Percentiles rank a stretch among this genome's conserved stretches.
Conservation (phyloP, 2,797 vertebrate species). For the Acanthurus leucopareius region DNA sequence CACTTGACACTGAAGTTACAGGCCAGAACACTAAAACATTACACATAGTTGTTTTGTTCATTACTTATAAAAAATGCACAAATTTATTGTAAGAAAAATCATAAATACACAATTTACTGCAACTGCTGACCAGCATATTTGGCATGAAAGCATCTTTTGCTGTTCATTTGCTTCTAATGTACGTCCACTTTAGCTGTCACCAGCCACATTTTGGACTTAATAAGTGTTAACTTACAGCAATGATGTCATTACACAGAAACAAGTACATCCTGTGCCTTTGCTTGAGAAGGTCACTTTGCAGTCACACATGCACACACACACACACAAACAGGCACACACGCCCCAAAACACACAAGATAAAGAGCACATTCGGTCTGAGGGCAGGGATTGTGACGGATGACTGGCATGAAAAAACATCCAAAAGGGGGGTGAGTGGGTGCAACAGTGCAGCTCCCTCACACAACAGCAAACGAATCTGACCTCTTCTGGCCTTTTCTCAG, state of each 20-base stretch:
- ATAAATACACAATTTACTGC: neutral
- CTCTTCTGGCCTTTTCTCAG: conserved; percentile 29
- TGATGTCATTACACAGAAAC: neutral
- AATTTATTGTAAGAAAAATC: no score
- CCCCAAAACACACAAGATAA: conserved; percentile 30
- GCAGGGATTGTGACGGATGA: conserved; percentile 53
- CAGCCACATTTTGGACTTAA: neutral
- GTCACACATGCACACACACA: conserved; percentile 8
- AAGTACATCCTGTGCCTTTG: conserved; percentile 34
- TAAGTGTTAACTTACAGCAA: neutral
- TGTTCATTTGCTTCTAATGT: neutral
- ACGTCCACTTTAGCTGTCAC: neutral
- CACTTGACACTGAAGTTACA: neutral
- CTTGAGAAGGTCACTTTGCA: conserved; percentile 33
- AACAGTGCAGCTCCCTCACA: conserved; percentile 21
- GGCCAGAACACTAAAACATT: no score
- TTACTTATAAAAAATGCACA: neutral
- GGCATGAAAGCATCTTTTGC: neutral
- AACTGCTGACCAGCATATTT: neutral
- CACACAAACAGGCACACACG: neutral
- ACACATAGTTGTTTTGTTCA: neutral
- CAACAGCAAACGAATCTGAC: conserved; percentile 52
- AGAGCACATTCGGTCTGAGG: conserved; percentile 33
- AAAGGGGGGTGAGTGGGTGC: conserved; percentile 21
- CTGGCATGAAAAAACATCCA: conserved; percentile 34